Evolutionary conservation across 2,888 invertebrate species (phyloP), one percentile per base, ranked within the genome.

Genomic region (Aphodius sticticus): DNA sequence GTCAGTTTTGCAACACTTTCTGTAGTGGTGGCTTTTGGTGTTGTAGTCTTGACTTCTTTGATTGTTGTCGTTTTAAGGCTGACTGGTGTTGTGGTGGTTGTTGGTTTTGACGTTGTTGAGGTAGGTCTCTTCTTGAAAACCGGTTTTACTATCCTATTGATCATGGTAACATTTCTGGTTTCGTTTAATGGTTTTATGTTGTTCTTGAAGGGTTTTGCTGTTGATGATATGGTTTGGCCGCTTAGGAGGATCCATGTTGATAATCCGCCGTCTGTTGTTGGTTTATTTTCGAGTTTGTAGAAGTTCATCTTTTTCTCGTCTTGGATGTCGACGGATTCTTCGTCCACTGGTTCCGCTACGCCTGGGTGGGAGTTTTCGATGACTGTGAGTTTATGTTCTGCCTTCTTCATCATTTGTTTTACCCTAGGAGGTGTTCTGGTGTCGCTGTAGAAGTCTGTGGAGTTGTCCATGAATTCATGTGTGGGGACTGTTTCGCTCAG

Each of bases 161-260:
- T 70, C 0, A 85, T 84, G 38, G 83, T 78, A 37, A 84, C 84
- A 74, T 83, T 83, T 12, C 81, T 83, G 9, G 53, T 81, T 69
- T 83, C 75, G 78, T 81, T 77, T 83, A 2, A 82, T 79, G 16
- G 84, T n/a, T 9, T 74, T 35, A 37, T n/a, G 14, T 26, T 81
- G 81, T 86, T 86, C 69, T 82, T 83, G 9, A 85, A 81, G 0
- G 86, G 82, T 79, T 86, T 87, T 35, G 84, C 79, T 0, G 89
- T 89, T 12, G 84, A 79, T 9, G 86, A 84, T 5, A 84, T 76
- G 6, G 84, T 77, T 16, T 90, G 90, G 7, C 92, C 91, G 84
- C 94, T 95, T 16, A 95, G 87, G 16, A 95, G 89, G 81, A 95
- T 93, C 95, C 95, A 95, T 0, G 95, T 95, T 0, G 95, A 95